Conservation (phyloP, 1,140 invertebrate species). For the Condylostylus longicornis region DNA sequence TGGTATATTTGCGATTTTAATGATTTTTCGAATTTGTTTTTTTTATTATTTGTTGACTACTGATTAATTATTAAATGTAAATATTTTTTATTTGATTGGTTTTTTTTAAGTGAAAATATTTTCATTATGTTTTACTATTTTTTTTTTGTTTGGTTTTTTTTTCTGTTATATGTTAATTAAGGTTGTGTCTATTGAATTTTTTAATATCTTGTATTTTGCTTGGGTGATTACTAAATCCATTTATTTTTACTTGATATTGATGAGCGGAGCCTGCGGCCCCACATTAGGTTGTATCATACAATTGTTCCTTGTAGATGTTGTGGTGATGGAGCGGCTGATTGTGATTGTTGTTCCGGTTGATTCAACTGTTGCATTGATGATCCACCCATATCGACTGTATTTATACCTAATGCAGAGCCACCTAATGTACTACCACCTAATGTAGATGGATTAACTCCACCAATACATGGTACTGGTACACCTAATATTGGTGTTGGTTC, state of each 20-base stretch:
- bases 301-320: slow-evolving; percentile 73
- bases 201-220: too few species aligned
- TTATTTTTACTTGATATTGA: slow-evolving; percentile 30
- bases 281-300: slow-evolving; percentile 84
- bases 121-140: too few species aligned
- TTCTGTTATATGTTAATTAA: too few species aligned
- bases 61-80: too few species aligned
- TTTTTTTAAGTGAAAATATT: too few species aligned
- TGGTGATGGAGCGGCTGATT: slow-evolving; percentile 41
- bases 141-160: too few species aligned
- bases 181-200: too few species aligned
- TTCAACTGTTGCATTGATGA: slow-evolving; percentile 20
- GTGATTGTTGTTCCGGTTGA: slow-evolving; percentile 17
- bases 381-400: slow-evolving; percentile 8
- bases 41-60: too few species aligned
- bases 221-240: slow-evolving; percentile 31
- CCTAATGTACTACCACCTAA: slow-evolving; percentile 17
- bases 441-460: slow-evolving; percentile 31
- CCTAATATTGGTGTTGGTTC: slow-evolving; percentile 42
- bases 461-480: slow-evolving; percentile 35
- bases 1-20: too few species aligned
- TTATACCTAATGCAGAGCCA: slow-evolving; percentile 3
- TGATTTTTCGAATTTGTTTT: too few species aligned
- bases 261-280: slow-evolving; percentile 52
- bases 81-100: too few species aligned